phyloP scores from a whole-genome alignment of 2,797 vertebrate species.

The Podarcis lilfordi region DNA sequence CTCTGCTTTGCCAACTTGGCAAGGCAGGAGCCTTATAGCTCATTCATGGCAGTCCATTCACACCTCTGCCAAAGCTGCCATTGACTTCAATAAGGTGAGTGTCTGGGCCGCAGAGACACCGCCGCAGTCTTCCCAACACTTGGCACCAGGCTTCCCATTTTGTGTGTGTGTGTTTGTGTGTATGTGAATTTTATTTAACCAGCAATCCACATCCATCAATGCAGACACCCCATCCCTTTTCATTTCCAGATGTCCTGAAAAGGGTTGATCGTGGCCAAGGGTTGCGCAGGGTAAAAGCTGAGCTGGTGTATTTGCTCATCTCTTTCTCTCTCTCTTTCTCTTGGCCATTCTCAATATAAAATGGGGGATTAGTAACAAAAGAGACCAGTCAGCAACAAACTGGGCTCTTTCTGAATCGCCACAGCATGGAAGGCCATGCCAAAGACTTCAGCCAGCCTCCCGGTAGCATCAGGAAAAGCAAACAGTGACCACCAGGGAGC shows the following conservation, averaged over 20 bases:
- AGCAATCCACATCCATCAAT: background rate
- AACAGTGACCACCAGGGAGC: background rate
- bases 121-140: background rate
- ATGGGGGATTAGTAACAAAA: conserved; percentile 11
- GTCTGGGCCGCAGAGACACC: background rate
- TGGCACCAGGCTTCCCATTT: background rate
- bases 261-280: background rate
- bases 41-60: background rate
- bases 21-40: background rate
- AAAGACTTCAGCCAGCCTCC: background rate
- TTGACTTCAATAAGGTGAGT: background rate
- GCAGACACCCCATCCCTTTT: background rate
- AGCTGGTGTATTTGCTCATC: conserved; percentile 11
- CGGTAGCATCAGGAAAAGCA: conserved; percentile 23
- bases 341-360: background rate
- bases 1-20: background rate
- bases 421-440: background rate
- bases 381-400: conserved; percentile 9
- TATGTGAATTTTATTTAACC: background rate
- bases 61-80: background rate
- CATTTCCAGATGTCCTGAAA: conserved; percentile 12
- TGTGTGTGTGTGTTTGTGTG: background rate
- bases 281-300: background rate
- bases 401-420: conserved; percentile 30
- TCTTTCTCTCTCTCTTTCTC: background rate